Evolutionary conservation across 2,888 invertebrate genomes (phyloP), one percentile per base, ranked within the genome.

Genomic region (Nephrotoma flavescens): DNA sequence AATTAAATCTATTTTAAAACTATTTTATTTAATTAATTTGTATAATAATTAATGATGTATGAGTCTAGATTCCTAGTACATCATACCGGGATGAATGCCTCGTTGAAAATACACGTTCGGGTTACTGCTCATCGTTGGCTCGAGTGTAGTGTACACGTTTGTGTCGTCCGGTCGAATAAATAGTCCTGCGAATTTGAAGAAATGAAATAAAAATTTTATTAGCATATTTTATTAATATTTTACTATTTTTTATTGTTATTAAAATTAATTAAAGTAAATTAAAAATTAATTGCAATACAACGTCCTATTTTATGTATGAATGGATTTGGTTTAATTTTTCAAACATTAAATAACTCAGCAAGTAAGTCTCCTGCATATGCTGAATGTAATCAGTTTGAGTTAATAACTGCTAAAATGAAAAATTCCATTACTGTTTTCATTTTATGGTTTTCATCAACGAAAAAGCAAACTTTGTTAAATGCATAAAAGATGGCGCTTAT

Each of bases 31-130:
- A n/a, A 42, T 85, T 42, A 85, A 41, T 41, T 84, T 85, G 0
- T 15, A n/a, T n/a, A 12, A 12, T 44, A 45, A 11, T 19, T 85
- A 31, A 31, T 31, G 31, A 31, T 85, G 41, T 84, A 42, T 42
- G 86, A 31, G 95, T 19, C 11, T 7, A 9, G 19, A 9, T 9
- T 71, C 31, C 31, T 93, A 97, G 92, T 97, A 97, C 95, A 97
- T 96, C 96, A 97, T 96, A 92, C 97, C 97, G 89, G 96, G 96
- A 93, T 97, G 97, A 89, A 97, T 94, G 88, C 93, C 93, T 90
- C 97, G 94, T 92, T 97, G 97, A 92, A 97, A 97, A 92, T 95
- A 97, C 88, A 97, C 97, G 93, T 97, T 97, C 89, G 97, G 97
- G 93, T 97, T 97, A 92, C 95, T 96, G 92, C 97, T 97, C 91